Evolutionary conservation across 2,888 invertebrate genomes (phyloP), one percentile per base, ranked within the genome.

Genomic region (Tetanocera ferruginea): DNA sequence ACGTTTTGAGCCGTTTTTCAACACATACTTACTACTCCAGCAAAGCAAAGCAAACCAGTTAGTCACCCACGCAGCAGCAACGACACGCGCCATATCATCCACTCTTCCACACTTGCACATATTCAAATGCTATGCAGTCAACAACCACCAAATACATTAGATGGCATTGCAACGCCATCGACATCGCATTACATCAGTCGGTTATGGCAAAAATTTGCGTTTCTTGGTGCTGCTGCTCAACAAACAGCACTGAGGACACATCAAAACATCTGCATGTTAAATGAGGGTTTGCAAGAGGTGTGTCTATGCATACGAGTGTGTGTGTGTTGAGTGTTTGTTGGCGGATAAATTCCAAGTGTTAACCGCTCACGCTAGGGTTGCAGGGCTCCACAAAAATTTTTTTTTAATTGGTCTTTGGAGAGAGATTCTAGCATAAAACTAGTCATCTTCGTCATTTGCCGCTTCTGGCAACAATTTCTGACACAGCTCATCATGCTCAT

Each of bases 401-500:
- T 86, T 86, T 86, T 84, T 85, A 86, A 86, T 86, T 86, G 87
- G 87, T 85, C 85, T 85, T 86, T 85, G 86, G 87, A 64, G 57
- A 67, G 81, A 51, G 60, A 76, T 71, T 75, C 62, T 31, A 31
- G 55, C 62, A 51, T 25, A 25, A 28, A 60, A 60, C 2, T 60
- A 2, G 23, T 23, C 62, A n/a, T 43, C 49, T 28, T 67, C 34
- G 57, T 37, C 69, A 28, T 62, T 74, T 28, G 66, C 3, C 55
- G 37, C 49, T 57, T 43, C 57, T 55, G 72, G 57, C 76, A 57
- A 49, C 69, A 69, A 76, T 60, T 60, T 69, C 43, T 37, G 34
- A 9, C 28, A 19, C 52, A 43, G 43, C 43, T 43, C 43, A 43
- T 43, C 11, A 43, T 11, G 43, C 55, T 19, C 43, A 34, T 31